A percentile compares a stretch with the other conserved stretches of the same genome.
Conservation (phyloP, 2,888 invertebrate species). For the Disparrhopalites patrizii region DNA sequence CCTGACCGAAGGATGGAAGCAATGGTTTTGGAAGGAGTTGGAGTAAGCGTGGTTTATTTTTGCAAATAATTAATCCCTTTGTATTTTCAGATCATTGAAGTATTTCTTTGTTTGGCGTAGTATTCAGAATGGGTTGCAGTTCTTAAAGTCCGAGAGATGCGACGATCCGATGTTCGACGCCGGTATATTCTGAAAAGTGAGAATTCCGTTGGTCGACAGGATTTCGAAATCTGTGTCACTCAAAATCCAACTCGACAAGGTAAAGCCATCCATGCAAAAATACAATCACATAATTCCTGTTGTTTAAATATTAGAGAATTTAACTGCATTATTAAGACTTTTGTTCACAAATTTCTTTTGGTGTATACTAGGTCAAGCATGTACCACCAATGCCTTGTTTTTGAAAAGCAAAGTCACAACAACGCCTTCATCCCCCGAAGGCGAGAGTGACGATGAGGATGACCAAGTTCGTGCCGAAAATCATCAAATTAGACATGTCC, state of each 20-base stretch:
- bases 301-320: no score
- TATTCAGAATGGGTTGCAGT: constrained; percentile 30
- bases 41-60: constrained; percentile 31
- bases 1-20: constrained; percentile 35
- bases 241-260: constrained; percentile 28
- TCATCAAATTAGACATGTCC: background rate
- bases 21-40: constrained; percentile 26
- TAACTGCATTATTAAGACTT: background rate
- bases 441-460: constrained; percentile 1
- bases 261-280: no score
- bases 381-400: constrained; percentile 15
- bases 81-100: no score
- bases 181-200: constrained; percentile 34
- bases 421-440: no score
- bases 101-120: no score
- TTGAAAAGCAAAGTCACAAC: no score
- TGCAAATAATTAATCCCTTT: background rate
- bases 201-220: constrained; percentile 38
- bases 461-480: background rate
- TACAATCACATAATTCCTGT: no score
- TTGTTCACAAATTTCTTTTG: no score
- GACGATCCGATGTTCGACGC: constrained; percentile 37
- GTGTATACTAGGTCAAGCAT: constrained; percentile 1
- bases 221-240: constrained; percentile 38
- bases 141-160: constrained; percentile 34